Conservation (phyloP, 2,888 invertebrate species). For the Sinhomidia bicolor region DNA sequence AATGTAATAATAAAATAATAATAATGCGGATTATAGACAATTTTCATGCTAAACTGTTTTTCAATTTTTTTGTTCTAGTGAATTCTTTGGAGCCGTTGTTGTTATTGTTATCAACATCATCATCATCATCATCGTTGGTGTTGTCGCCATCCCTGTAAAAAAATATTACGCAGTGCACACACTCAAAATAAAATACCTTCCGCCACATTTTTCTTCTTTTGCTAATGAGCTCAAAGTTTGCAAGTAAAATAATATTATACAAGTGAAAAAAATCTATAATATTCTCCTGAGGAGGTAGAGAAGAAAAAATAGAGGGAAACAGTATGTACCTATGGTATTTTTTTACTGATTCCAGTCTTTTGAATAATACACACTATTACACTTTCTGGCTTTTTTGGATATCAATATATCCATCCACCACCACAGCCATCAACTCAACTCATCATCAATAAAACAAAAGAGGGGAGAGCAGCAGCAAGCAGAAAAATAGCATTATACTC, state of each 20-base stretch:
- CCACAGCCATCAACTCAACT: neutral
- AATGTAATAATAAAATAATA: neutral
- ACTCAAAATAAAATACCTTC: neutral
- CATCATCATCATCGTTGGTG: too few relatives aligned
- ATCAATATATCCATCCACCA: neutral
- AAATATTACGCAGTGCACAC: neutral
- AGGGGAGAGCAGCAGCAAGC: neutral
- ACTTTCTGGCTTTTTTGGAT: neutral
- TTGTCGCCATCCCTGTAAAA: neutral
- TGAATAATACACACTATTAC: neutral
- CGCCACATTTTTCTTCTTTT: too few relatives aligned
- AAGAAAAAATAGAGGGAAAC: too few relatives aligned
- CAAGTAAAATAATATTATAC: neutral
- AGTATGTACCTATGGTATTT: neutral
- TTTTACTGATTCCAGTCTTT: neutral
- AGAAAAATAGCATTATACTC: neutral
- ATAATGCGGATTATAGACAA: neutral
- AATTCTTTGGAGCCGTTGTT: neutral
- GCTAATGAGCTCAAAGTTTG: neutral
- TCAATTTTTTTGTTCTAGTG: neutral
- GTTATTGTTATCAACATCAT: neutral
- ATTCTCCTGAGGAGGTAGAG: neutral
- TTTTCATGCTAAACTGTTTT: slow-evolving; percentile 23
- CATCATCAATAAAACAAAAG: slow-evolving; percentile 27
- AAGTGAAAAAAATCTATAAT: neutral